phyloP scores from a whole-genome alignment of 2,797 vertebrate genomes.

The Mus caroli region DNA sequence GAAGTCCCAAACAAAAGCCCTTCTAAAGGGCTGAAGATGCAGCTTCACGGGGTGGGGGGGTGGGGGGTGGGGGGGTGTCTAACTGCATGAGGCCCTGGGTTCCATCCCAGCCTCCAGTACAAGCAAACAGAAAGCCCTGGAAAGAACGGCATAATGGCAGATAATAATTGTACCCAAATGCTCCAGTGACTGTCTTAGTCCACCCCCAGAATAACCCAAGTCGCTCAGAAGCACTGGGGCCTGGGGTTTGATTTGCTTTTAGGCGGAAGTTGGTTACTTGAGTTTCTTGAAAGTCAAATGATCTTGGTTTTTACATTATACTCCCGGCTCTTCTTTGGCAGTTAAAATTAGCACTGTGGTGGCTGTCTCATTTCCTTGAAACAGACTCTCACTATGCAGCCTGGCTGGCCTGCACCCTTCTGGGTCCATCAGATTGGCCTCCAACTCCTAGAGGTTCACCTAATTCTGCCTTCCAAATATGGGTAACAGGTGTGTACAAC shows the following conservation, averaged over 20 bases:
- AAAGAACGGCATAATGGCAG: background rate
- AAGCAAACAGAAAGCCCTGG: background rate
- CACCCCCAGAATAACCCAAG: background rate
- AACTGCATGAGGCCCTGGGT: background rate
- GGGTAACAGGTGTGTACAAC: background rate
- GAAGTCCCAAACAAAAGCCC: slow-evolving; percentile 5
- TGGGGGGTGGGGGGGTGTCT: background rate
- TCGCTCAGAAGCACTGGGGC: background rate
- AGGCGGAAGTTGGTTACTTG: background rate
- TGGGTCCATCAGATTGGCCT: background rate
- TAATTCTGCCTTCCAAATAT: background rate
- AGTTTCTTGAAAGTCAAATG: background rate
- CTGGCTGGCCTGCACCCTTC: background rate
- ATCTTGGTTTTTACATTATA: slow-evolving; percentile 6
- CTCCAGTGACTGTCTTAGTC: slow-evolving; percentile 7
- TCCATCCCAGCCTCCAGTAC: background rate
- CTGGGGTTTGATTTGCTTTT: background rate
- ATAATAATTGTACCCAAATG: background rate
- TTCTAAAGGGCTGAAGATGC: background rate
- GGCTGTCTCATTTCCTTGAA: background rate
- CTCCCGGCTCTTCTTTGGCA: background rate
- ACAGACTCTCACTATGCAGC: background rate
- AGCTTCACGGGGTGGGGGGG: background rate
- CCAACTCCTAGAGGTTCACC: background rate
- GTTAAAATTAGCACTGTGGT: background rate